Evolutionary conservation across 2,113 vertebrate genomes (phyloP).

Genomic region (Chauna torquata): DNA sequence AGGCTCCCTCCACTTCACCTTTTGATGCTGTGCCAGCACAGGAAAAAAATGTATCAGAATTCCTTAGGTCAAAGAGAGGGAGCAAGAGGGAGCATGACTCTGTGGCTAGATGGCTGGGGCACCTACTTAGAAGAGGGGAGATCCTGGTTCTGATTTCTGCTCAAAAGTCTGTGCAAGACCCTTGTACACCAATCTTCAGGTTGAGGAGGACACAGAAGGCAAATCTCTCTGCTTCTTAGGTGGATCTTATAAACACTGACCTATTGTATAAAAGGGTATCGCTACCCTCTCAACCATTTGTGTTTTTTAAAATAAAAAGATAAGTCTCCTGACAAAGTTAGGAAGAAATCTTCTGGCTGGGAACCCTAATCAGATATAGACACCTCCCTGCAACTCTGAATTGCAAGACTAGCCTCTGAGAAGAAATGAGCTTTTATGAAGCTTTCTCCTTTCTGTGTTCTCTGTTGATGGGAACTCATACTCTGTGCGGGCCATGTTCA

Average conservation of each 20-base stretch:
- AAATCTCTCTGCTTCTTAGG: neutral
- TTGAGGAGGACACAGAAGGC: neutral
- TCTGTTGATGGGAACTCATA: neutral
- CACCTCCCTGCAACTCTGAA: neutral
- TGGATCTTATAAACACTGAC: neutral
- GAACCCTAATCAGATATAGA: neutral
- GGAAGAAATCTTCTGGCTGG: neutral
- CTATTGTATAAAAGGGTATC: neutral
- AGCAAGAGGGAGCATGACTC: neutral
- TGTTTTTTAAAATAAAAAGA: neutral
- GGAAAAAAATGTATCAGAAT: neutral
- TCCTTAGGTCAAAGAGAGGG: neutral
- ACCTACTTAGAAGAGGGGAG: neutral
- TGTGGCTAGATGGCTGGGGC: neutral
- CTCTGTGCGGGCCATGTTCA: neutral
- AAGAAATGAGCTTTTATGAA: neutral
- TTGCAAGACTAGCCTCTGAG: neutral
- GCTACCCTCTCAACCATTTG: neutral
- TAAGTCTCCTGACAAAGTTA: neutral
- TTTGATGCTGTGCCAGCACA: neutral
- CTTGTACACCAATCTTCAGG: rapidly evolving
- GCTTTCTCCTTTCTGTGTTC: neutral
- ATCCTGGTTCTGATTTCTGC: neutral
- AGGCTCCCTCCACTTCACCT: neutral
- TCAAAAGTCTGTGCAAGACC: neutral